Conservation (phyloP, 2,888 invertebrate species). For the Merodon equestris region DNA sequence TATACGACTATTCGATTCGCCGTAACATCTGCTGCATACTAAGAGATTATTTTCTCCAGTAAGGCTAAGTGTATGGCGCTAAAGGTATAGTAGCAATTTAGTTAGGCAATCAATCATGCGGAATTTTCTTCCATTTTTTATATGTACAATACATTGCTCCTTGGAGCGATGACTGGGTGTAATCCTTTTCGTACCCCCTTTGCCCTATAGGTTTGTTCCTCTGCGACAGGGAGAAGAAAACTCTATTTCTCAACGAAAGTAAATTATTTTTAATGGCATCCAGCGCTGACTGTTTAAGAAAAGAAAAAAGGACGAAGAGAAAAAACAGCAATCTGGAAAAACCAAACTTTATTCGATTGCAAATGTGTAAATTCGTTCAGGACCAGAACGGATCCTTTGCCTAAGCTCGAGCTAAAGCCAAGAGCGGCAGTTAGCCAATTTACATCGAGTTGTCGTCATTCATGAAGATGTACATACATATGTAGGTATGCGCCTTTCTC, state of each 20-base stretch:
- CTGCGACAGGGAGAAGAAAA: background rate
- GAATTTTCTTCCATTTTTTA: constrained; percentile 47
- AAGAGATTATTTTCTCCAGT: constrained; percentile 20
- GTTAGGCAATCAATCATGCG: constrained; percentile 68
- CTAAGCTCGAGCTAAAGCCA: too few species aligned
- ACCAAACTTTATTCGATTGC: constrained; percentile 40
- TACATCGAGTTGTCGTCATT: background rate
- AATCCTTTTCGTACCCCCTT: constrained; percentile 31
- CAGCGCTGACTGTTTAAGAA: constrained; percentile 36
- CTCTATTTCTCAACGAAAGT: constrained; percentile 65
- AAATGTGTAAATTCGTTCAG: background rate
- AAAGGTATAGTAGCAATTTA: constrained; percentile 56
- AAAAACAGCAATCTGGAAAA: too few species aligned
- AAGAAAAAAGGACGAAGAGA: too few species aligned
- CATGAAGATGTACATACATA: background rate
- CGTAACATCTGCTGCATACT: constrained; percentile 65
- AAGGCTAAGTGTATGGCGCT: background rate
- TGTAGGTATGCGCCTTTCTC: background rate
- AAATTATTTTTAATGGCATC: constrained; percentile 7
- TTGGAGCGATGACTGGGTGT: constrained; percentile 6
- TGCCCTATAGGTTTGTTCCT: constrained; percentile 13
- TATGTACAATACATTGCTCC: constrained; percentile 8
- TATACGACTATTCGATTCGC: constrained; percentile 35
- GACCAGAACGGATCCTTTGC: too few species aligned
- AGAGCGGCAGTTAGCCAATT: constrained; percentile 5